phyloP scores from a whole-genome alignment of 2,797 vertebrate genomes.

The Thunnus albacares region DNA sequence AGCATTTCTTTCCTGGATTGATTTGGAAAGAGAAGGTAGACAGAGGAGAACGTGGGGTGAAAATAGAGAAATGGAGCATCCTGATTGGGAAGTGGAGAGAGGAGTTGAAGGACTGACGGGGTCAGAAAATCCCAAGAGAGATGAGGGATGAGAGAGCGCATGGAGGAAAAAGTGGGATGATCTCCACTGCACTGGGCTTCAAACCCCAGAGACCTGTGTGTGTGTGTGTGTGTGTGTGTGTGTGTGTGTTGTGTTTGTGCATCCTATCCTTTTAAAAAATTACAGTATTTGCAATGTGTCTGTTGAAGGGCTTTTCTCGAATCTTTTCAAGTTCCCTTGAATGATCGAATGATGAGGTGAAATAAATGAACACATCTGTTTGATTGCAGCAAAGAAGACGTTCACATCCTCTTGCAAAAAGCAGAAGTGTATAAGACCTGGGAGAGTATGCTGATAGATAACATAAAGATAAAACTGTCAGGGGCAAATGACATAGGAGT shows the following conservation, averaged over 20 bases:
- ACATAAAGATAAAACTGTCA: conserved; percentile 62
- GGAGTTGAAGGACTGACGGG: conserved; percentile 49
- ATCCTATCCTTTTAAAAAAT: conserved; percentile 7
- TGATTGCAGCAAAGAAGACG: conserved; percentile 20
- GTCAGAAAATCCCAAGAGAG: conserved; percentile 58
- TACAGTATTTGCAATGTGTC: background rate
- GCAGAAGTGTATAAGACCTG: conserved; percentile 29
- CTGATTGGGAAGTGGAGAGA: conserved; percentile 37
- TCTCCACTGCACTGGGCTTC: conserved; percentile 44
- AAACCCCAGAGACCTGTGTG: conserved; percentile 34
- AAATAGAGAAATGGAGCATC: conserved; percentile 49
- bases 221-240: conserved; percentile 8
- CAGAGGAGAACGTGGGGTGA: conserved; percentile 1
- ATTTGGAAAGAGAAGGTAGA: conserved; percentile 39
- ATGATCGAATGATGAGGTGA: conserved; percentile 8
- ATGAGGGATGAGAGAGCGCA: conserved; percentile 47
- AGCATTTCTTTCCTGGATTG: conserved; percentile 32
- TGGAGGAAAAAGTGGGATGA: conserved; percentile 57
- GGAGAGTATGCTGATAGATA: conserved; percentile 43
- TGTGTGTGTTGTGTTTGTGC: background rate
- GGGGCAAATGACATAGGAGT: conserved; percentile 39
- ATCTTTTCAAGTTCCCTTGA: conserved; percentile 18
- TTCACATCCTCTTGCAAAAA: conserved; percentile 12
- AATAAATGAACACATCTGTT: conserved; percentile 44
- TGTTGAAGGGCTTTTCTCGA: background rate